Percentiles rank a stretch among this genome's conserved stretches.
Conservation (phyloP, 2,113 vertebrate genomes). For the Hyaena hyaena region DNA sequence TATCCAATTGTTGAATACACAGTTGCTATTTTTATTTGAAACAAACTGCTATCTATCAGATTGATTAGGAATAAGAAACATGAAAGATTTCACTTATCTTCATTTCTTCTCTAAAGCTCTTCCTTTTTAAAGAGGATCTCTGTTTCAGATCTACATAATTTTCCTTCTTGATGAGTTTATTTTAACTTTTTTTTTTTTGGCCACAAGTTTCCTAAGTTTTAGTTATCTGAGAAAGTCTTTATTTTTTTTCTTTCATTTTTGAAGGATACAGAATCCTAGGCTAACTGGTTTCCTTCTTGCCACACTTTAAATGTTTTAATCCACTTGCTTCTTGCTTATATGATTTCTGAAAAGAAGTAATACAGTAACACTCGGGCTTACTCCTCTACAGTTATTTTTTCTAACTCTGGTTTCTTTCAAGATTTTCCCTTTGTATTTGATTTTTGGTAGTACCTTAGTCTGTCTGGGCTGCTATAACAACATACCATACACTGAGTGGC, state of each 20-base stretch:
- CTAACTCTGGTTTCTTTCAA: background rate
- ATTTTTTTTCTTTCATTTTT: background rate
- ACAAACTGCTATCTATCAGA: background rate
- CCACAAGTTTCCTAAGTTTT: background rate
- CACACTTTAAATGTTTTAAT: background rate
- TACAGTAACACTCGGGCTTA: background rate
- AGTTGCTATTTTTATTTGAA: background rate
- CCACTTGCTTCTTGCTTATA: background rate
- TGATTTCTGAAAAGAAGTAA: background rate
- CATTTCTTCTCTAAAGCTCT: background rate
- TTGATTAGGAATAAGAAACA: conserved; percentile 14
- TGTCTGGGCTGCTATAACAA: background rate
- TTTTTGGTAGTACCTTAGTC: background rate
- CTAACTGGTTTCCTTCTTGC: background rate
- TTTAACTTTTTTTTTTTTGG: background rate
- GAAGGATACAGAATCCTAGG: background rate
- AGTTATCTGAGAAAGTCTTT: background rate
- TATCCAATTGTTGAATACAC: background rate
- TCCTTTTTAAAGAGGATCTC: background rate
- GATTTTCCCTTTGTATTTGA: background rate
- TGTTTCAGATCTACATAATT: background rate
- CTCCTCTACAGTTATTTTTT: background rate
- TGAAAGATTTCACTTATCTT: background rate
- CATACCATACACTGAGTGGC: background rate
- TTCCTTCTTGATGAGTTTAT: conserved; percentile 26